A percentile compares a stretch with the other conserved stretches of the same genome.
These are phyloP conservation scores for Caenorhabditis briggsae DNA, from an alignment of 1,140 invertebrate genomes.

Conservation along the genomic window DNA sequence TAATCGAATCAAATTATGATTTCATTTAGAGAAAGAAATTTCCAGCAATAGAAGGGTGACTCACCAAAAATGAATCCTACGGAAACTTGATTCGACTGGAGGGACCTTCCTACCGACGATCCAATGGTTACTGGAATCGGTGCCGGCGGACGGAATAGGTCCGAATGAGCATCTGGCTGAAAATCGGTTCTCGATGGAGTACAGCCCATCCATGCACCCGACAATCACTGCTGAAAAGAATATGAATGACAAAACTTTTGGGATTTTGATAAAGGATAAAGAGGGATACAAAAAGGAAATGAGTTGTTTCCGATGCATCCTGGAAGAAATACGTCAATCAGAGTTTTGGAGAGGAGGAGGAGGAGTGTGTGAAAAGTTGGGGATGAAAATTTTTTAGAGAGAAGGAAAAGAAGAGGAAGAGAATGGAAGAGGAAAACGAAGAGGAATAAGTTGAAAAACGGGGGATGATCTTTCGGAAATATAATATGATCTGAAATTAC, in stretches of 20 bases:
- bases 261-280: not conserved
- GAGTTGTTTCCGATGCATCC: slow-evolving; percentile 34
- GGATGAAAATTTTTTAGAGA: not conserved
- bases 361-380: not conserved
- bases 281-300: slow-evolving; percentile 11
- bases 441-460: too few relatives aligned
- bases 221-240: slow-evolving; percentile 13
- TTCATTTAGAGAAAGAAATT: not conserved
- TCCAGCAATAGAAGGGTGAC: not conserved
- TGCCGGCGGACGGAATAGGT: slow-evolving; percentile 10
- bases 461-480: too few relatives aligned
- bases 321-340: slow-evolving; percentile 35
- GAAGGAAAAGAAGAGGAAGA: not conserved
- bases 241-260: not conserved
- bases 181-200: slow-evolving; percentile 48
- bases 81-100: not conserved
- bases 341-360: not conserved
- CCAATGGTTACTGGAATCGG: slow-evolving; percentile 32
- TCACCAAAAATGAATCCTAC: slow-evolving; percentile 42
- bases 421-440: not conserved
- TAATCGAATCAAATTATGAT: slow-evolving; percentile 25
- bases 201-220: slow-evolving; percentile 47
- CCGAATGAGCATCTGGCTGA: slow-evolving; percentile 26
- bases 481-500: too few relatives aligned
- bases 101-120: not conserved